Evolutionary conservation across 2,113 vertebrate genomes (phyloP).

Genomic region (Chloropsis hardwickii): DNA sequence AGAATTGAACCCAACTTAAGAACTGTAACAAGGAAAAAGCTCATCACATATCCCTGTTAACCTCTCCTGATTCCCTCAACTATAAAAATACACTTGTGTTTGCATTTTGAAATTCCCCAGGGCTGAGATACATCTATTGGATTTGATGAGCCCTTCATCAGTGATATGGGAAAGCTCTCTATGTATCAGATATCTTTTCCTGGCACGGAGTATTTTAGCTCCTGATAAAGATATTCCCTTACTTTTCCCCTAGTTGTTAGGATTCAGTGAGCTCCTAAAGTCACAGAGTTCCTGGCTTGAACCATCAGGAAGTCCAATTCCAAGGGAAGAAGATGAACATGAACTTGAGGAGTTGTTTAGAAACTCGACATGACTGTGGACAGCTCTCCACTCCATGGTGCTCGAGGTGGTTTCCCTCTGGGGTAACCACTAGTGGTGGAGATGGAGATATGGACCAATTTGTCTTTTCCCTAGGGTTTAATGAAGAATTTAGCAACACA

Average conservation of each 20-base stretch:
- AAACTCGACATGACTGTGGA: not conserved
- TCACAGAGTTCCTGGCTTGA: not conserved
- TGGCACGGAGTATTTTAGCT: not conserved
- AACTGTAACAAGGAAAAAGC: not conserved
- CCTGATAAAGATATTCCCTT: not conserved
- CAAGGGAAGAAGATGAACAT: not conserved
- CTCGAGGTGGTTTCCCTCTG: not conserved
- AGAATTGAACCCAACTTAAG: not conserved
- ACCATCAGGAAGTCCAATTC: not conserved
- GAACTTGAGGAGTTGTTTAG: not conserved
- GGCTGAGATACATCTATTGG: not conserved
- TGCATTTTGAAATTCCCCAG: not conserved
- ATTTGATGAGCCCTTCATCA: not conserved
- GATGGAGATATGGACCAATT: not conserved
- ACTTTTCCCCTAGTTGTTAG: not conserved
- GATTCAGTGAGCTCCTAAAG: not conserved
- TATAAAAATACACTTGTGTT: not conserved
- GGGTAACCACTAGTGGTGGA: not conserved
- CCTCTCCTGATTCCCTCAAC: not conserved
- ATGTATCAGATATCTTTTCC: not conserved
- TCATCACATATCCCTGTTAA: not conserved
- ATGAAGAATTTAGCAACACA: not conserved
- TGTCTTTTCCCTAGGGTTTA: not conserved
- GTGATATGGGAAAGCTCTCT: not conserved
- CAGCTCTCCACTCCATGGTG: rapidly evolving